phyloP scores from a whole-genome alignment of 1,140 invertebrate species.

The Batillaria attramentaria region DNA sequence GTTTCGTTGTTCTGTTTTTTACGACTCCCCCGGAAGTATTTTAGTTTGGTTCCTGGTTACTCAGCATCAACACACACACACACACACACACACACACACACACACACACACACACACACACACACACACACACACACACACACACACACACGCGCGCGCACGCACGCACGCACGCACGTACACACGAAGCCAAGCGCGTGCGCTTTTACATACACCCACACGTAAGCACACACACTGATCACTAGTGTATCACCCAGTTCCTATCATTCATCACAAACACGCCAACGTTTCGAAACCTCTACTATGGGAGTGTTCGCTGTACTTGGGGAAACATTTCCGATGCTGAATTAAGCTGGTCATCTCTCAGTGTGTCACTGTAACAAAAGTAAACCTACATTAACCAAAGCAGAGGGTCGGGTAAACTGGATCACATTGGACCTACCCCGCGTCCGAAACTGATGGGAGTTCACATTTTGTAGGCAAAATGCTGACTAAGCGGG shows the following conservation, averaged over 20 bases:
- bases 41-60: neutral
- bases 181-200: neutral
- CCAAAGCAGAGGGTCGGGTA: no score
- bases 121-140: conserved; percentile 2
- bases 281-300: neutral
- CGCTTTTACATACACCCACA: neutral
- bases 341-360: no score
- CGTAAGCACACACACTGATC: neutral
- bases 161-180: conserved; percentile 1
- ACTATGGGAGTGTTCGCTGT: neutral
- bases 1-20: neutral
- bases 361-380: no score
- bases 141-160: neutral
- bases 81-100: neutral
- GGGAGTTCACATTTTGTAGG: no score
- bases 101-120: conserved; percentile 11
- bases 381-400: no score
- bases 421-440: no score
- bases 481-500: no score
- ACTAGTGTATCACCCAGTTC: neutral
- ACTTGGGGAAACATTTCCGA: neutral
- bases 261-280: neutral
- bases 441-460: no score
- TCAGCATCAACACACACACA: neutral
- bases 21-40: neutral